Evolutionary conservation across 92 coral and sea anemone genomes (phyloP).

Genomic region (Porites cylindrica): DNA sequence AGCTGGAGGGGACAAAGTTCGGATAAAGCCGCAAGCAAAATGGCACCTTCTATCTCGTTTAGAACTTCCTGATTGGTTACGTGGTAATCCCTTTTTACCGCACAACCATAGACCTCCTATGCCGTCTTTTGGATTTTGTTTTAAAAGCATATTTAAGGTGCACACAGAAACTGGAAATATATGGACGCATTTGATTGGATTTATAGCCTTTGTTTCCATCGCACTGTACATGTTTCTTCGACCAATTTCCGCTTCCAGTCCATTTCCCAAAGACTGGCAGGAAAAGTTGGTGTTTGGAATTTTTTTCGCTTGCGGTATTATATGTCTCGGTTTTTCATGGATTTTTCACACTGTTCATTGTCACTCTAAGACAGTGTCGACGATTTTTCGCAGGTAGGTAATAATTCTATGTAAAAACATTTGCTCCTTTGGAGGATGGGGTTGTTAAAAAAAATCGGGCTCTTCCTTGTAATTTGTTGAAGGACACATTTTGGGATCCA

Average conservation of each 20-base stretch:
- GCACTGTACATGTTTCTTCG: constrained; percentile 81
- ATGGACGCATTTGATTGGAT: constrained; percentile 96
- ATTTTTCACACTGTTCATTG: constrained; percentile 95
- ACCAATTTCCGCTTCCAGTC: constrained; percentile 68
- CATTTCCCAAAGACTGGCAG: constrained; percentile 86
- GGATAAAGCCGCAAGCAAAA: constrained; percentile 75
- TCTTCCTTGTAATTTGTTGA: no score
- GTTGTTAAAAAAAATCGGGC: no score
- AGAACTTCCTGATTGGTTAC: constrained; percentile 96
- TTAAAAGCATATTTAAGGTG: constrained; percentile 88
- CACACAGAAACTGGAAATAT: constrained; percentile 98
- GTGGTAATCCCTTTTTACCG: constrained; percentile 85
- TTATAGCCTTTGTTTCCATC: constrained; percentile 81
- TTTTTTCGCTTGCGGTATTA: constrained; percentile 91
- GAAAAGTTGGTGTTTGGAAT: constrained; percentile 94
- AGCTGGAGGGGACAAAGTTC: constrained; percentile 73
- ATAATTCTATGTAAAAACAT: no score
- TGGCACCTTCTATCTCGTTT: constrained; percentile 83
- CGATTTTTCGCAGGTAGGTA: constrained; percentile 88
- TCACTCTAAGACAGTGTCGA: constrained; percentile 83
- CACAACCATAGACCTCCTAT: constrained; percentile 92
- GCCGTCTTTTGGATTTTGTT: constrained; percentile 86
- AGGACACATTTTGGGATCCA: no score
- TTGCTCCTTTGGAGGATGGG: no score
- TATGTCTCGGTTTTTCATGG: constrained; percentile 91